Conservation (phyloP, 2,797 vertebrate species). For the Arrhamphus sclerolepis region DNA sequence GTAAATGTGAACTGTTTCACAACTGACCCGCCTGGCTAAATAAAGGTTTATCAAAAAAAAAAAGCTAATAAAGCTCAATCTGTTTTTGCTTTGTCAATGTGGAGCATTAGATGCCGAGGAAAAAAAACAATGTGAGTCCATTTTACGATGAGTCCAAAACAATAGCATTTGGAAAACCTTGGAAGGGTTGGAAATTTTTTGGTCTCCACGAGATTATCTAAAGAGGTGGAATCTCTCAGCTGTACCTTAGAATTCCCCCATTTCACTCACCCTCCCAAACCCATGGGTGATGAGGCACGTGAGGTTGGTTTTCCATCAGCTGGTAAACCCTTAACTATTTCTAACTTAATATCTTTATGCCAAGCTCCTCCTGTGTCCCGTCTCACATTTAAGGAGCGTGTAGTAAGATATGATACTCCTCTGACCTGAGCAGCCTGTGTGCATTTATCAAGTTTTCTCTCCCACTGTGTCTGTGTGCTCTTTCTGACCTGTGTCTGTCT, state of each 20-base stretch:
- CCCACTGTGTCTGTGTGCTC: conserved; percentile 46
- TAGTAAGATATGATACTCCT: conserved; percentile 38
- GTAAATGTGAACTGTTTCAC: too few species aligned
- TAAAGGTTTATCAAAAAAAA: too few species aligned
- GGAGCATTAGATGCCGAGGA: too few species aligned
- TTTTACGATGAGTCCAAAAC: too few species aligned
- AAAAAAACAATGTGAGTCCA: too few species aligned
- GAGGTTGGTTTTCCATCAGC: conserved; percentile 25
- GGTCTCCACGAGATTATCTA: too few species aligned
- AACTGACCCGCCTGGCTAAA: too few species aligned
- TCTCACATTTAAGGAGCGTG: conserved; percentile 17
- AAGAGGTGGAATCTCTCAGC: too few species aligned
- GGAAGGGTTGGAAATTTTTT: too few species aligned
- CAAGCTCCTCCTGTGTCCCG: conserved; percentile 7
- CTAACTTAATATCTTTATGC: conserved; percentile 13
- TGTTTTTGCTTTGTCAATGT: too few species aligned
- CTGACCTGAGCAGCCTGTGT: conserved; percentile 41
- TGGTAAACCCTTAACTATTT: conserved; percentile 29
- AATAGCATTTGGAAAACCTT: too few species aligned
- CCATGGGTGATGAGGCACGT: conserved; percentile 32
- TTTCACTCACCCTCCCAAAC: conserved; percentile 27
- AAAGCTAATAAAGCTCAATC: too few species aligned
- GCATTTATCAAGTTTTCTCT: conserved; percentile 54
- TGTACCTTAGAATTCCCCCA: not conserved
- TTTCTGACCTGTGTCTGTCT: conserved; percentile 45